Percentiles rank a stretch among this genome's conserved stretches.
These are phyloP conservation scores for Orgyia antiqua DNA, from an alignment of 2,888 invertebrate species.

Conservation along the genomic window DNA sequence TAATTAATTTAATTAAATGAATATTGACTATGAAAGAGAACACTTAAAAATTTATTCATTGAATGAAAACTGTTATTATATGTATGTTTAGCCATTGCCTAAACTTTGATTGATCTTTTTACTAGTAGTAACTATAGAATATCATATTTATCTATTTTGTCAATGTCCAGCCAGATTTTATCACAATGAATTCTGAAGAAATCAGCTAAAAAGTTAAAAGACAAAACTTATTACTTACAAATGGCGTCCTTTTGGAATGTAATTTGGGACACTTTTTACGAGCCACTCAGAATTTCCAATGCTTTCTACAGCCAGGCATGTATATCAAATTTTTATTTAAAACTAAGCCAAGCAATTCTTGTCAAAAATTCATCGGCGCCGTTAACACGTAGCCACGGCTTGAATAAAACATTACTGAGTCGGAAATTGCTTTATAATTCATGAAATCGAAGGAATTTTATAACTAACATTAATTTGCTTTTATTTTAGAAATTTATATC, in stretches of 20 bases:
- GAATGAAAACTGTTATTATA: too few species aligned
- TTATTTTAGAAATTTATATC: constrained; percentile 9
- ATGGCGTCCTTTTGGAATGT: constrained; percentile 3
- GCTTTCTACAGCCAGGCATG: constrained; percentile 2
- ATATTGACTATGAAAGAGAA: too few species aligned
- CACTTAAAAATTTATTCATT: too few species aligned
- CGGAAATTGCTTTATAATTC: constrained; percentile 40
- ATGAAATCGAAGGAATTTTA: constrained; percentile 36
- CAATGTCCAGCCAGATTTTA: too few species aligned
- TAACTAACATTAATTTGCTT: constrained; percentile 29
- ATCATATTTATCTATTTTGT: too few species aligned
- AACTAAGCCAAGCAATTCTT: constrained; percentile 16
- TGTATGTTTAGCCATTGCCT: too few species aligned
- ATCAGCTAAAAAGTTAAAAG: too few species aligned
- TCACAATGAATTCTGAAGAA: too few species aligned
- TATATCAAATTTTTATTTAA: constrained; percentile 21
- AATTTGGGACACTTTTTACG: constrained; percentile 11
- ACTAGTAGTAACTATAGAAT: too few species aligned
- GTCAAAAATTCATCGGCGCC: constrained; percentile 34
- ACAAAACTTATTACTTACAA: not conserved
- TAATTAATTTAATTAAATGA: too few species aligned
- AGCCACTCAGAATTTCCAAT: constrained; percentile 19
- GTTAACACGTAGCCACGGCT: constrained; percentile 35
- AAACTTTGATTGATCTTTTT: too few species aligned
- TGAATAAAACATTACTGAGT: constrained; percentile 45